Base-by-base conservation (phyloP, 2,113 vertebrate species). In the Casuarius casuarius region DNA sequence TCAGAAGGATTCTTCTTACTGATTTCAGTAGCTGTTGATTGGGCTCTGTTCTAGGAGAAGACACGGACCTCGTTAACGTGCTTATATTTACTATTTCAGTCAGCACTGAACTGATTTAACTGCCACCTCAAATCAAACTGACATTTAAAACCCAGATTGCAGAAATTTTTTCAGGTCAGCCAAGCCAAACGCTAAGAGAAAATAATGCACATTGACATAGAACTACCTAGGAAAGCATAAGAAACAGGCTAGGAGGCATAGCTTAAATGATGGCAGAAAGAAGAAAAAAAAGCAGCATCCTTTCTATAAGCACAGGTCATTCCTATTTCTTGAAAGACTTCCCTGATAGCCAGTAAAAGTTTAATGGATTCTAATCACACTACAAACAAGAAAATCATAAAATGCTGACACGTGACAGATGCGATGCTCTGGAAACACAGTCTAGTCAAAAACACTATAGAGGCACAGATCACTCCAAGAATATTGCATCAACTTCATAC, bases 71-170 rank as follows among this genome's bases (percentile, higher is more conserved):
- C 5, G 70, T 62, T 73, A 73, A 85, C 21, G 15, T 90, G 68
- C 80, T 90, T 94, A 87, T 49, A 62, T 85, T 77, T 94, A 80
- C 91, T 93, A 92, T 97, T 96, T 96, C 1, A 1, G 48, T 89
- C 70, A 94, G 74, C 82, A 85, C 67, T 66, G 81, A 84, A 56
- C 71, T 28, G 58, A 89, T 91, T 95, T 89, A 83, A 95, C 56
- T 87, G 29, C 71, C 51, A 93, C 16, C 67, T 80, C 95, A 83
- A 85, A 90, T 80, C 90, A 91, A 93, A 38, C 68, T 93, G 92
- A 71, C 92, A 90, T 90, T 91, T 96, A 54, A 83, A 96, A 90
- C 91, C 40, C 33, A 85, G 38, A 77, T 62, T 92, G 87, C 92
- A 94, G 75, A 75, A 61, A 62, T 7, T 82, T 84, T 84, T 92